phyloP scores from a whole-genome alignment of 2,888 invertebrate genomes.

The Nomada lathburiana region DNA sequence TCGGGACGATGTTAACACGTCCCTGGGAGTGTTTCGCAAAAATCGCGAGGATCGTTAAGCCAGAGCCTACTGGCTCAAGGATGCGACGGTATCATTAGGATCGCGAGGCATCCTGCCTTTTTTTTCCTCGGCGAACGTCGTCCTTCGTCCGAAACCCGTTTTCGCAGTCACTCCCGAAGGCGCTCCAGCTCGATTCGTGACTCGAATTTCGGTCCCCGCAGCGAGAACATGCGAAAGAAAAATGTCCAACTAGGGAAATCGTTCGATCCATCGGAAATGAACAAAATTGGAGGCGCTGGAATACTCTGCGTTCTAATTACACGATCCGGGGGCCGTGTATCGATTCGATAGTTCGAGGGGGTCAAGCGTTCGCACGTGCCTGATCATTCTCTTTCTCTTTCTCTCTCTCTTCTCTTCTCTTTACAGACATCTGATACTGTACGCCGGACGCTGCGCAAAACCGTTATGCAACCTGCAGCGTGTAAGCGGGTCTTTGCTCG shows the following conservation, averaged over 20 bases:
- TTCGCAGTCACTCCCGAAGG: not conserved
- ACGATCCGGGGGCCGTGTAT: too few species aligned
- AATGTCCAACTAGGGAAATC: too few species aligned
- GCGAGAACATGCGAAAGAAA: too few species aligned
- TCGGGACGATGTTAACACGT: not conserved
- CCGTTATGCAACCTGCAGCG: conserved; percentile 80
- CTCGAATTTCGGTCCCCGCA: too few species aligned
- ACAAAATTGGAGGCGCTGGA: too few species aligned
- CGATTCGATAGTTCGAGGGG: not conserved
- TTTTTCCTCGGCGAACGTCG: conserved; percentile 13
- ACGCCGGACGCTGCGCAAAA: conserved; percentile 74
- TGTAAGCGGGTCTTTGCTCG: conserved; percentile 69
- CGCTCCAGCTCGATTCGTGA: not conserved
- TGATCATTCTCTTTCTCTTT: conserved; percentile 38
- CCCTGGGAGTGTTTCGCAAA: conserved; percentile 11
- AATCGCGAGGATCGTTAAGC: conserved; percentile 47
- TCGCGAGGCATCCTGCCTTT: conserved; percentile 51
- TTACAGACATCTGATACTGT: conserved; percentile 58
- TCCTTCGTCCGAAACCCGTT: conserved; percentile 31
- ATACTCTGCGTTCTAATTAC: too few species aligned
- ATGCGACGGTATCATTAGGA: conserved; percentile 53
- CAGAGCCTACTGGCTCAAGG: conserved; percentile 43
- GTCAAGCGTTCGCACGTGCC: conserved; percentile 35
- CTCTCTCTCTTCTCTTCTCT: conserved; percentile 38
- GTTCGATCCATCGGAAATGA: too few species aligned